Conservation (phyloP, 2,113 vertebrate genomes). For the Illadopsis cleaveri region DNA sequence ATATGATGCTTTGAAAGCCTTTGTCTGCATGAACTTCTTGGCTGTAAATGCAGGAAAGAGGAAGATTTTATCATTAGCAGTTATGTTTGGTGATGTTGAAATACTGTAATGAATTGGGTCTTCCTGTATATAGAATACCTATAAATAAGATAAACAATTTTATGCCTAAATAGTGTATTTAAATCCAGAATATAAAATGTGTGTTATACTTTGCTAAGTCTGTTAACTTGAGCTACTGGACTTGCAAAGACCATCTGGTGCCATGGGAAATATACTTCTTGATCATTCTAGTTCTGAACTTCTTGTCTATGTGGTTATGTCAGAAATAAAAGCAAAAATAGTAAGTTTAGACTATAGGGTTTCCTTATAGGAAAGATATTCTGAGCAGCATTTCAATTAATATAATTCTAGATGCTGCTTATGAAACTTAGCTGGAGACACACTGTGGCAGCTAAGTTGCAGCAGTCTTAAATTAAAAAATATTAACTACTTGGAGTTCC, state of each 20-base stretch:
- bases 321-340: not conserved
- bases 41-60: not conserved
- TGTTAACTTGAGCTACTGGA: not conserved
- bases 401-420: not conserved
- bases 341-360: not conserved
- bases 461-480: not conserved
- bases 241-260: not conserved
- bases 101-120: not conserved
- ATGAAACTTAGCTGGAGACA: not conserved
- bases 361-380: not conserved
- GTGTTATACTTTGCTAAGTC: not conserved
- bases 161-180: not conserved
- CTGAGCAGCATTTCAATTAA: not conserved
- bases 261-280: not conserved
- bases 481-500: not conserved
- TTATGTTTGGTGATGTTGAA: not conserved
- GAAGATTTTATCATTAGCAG: not conserved
- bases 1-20: not conserved
- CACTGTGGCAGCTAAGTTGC: not conserved
- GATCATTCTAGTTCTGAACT: not conserved
- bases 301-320: not conserved
- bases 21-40: not conserved
- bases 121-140: not conserved
- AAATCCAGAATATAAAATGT: not conserved
- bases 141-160: not conserved